Conservation (phyloP, 2,113 vertebrate species). For the Apeltes quadracus region DNA sequence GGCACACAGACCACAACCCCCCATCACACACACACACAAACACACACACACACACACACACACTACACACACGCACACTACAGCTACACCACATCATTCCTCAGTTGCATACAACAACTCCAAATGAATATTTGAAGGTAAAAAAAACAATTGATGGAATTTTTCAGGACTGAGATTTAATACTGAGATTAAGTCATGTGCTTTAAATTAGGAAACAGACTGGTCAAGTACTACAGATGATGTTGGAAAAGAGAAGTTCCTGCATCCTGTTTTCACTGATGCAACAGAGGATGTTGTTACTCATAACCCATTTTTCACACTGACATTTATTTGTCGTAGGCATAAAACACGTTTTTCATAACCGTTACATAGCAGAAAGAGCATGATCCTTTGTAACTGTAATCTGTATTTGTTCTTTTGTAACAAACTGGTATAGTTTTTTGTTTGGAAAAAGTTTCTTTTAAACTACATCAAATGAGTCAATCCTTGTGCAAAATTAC, state of each 20-base stretch:
- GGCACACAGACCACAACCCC: constrained; percentile 82
- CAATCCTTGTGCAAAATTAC: constrained; percentile 41
- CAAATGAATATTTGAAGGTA: constrained; percentile 67
- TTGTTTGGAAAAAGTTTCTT: constrained; percentile 51
- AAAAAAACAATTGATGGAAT: constrained; percentile 78
- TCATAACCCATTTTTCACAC: constrained; percentile 88
- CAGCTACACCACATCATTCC: constrained; percentile 65
- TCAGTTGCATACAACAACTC: constrained; percentile 80
- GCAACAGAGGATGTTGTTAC: constrained; percentile 86
- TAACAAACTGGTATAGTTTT: constrained; percentile 13
- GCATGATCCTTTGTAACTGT: background rate
- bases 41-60: constrained; percentile 10
- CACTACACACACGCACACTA: constrained; percentile 6
- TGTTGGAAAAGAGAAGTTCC: constrained; percentile 75
- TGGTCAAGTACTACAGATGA: constrained; percentile 85
- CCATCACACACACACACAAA: constrained; percentile 30
- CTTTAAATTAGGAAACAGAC: constrained; percentile 85
- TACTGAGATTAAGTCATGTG: constrained; percentile 85
- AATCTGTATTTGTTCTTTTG: constrained; percentile 2
- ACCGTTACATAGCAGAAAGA: constrained; percentile 28
- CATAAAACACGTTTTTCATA: constrained; percentile 45
- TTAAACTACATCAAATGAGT: constrained; percentile 51
- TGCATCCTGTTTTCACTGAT: constrained; percentile 87
- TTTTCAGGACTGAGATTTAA: constrained; percentile 59
- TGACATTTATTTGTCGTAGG: constrained; percentile 67